Percentiles rank a stretch among this genome's conserved stretches.
phyloP scores from a whole-genome alignment of 2,797 vertebrate genomes.

The Anomalospiza imberbis region DNA sequence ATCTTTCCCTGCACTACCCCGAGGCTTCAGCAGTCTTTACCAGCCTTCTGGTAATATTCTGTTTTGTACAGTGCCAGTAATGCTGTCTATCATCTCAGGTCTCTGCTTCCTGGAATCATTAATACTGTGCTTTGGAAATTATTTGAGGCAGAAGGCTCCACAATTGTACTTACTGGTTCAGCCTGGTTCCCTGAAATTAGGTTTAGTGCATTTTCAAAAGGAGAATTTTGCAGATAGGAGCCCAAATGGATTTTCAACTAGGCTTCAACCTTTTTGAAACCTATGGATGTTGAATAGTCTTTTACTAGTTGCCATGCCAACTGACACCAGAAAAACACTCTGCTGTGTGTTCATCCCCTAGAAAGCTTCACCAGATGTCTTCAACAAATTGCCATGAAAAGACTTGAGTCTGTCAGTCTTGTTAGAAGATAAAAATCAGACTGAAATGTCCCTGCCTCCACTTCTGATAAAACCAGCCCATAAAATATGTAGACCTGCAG shows the following conservation, averaged over 20 bases:
- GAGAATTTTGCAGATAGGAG: conserved; percentile 84
- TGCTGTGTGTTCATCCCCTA: conserved; percentile 84
- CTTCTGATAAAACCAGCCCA: conserved; percentile 74
- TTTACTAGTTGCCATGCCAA: conserved; percentile 98
- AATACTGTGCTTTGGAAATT: conserved; percentile 73
- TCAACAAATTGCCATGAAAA: conserved; percentile 99
- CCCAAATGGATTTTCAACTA: conserved; percentile 98
- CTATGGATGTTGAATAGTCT: conserved; percentile 91
- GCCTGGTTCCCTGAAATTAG: conserved; percentile 61
- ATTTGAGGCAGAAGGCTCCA: conserved; percentile 69
- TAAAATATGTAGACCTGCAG: conserved; percentile 80
- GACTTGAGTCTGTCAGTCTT: conserved; percentile 87
- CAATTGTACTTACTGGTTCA: conserved; percentile 64
- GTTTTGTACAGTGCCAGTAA: conserved; percentile 49
- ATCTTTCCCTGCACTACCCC: not conserved
- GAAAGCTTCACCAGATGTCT: conserved; percentile 98
- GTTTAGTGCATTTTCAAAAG: conserved; percentile 88
- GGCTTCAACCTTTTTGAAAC: conserved; percentile 93
- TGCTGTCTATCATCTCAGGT: conserved; percentile 54
- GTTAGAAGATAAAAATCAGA: conserved; percentile 92
- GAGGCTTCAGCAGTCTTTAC: conserved; percentile 6
- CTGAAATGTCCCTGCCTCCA: conserved; percentile 79
- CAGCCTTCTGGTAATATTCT: conserved; percentile 59
- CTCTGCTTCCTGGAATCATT: conserved; percentile 71
- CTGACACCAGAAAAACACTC: conserved; percentile 91